phyloP scores from a whole-genome alignment of 2,113 vertebrate genomes.

The Leptobrachium ailaonicum region DNA sequence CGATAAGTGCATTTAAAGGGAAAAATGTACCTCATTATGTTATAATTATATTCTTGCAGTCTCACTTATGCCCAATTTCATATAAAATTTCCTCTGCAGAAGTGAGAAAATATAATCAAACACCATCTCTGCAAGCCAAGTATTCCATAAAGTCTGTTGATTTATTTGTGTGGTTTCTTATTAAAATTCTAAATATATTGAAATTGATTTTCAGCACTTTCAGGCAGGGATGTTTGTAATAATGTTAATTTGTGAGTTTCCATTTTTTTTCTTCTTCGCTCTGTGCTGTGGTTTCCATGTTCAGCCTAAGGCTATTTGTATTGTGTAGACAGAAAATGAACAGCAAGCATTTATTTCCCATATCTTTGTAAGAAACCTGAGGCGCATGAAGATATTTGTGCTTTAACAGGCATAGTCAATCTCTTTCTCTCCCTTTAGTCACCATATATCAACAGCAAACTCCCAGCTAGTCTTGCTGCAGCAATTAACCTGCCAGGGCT shows the following conservation, averaged over 20 bases:
- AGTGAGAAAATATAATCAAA: constrained; percentile 61
- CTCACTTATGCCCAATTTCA: constrained; percentile 68
- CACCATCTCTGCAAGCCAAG: constrained; percentile 61
- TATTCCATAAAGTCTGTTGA: constrained; percentile 63
- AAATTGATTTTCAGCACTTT: constrained; percentile 77
- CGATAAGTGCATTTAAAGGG: not conserved
- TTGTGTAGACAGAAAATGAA: constrained; percentile 77
- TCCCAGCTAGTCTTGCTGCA: constrained; percentile 68
- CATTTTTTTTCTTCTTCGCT: constrained; percentile 54
- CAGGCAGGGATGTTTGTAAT: constrained; percentile 70
- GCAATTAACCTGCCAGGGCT: constrained; percentile 78
- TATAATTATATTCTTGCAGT: constrained; percentile 58
- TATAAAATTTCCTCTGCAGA: constrained; percentile 61
- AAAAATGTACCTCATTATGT: constrained; percentile 61
- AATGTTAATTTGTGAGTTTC: constrained; percentile 74
- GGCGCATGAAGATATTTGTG: constrained; percentile 75
- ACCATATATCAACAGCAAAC: constrained; percentile 71
- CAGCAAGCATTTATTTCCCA: constrained; percentile 75
- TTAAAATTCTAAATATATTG: constrained; percentile 77
- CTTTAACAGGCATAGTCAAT: constrained; percentile 73
- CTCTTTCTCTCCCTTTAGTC: constrained; percentile 69
- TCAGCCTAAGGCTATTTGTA: constrained; percentile 76
- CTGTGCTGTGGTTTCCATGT: constrained; percentile 60
- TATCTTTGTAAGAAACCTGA: constrained; percentile 76
- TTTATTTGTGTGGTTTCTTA: constrained; percentile 68